These are phyloP conservation scores for Acanthurus lineatus DNA, from an alignment of 2,797 vertebrate genomes.

Conservation along the genomic window DNA sequence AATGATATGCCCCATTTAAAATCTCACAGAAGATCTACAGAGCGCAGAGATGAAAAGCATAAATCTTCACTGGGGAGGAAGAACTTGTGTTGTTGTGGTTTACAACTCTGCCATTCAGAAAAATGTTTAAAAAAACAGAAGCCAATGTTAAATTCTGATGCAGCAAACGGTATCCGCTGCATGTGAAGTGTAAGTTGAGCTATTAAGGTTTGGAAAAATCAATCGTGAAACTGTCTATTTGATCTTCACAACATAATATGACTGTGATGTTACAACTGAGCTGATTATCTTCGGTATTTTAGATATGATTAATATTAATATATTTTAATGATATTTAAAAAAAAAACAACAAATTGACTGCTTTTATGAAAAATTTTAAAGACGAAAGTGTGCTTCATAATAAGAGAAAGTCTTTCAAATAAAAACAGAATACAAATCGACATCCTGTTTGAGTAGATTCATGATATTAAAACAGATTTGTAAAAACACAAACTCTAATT, in stretches of 20 bases:
- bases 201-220: neutral
- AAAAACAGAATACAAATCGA: neutral
- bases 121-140: neutral
- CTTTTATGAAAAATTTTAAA: neutral
- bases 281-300: neutral
- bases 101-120: neutral
- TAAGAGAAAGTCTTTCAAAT: neutral
- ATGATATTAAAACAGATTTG: constrained; percentile 1
- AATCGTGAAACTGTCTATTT: neutral
- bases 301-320: neutral
- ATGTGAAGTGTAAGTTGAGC: neutral
- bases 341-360: neutral
- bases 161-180: neutral
- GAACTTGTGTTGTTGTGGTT: constrained; percentile 8
- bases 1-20: constrained; percentile 29
- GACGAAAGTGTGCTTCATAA: constrained; percentile 10
- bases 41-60: constrained; percentile 8
- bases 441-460: neutral
- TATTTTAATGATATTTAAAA: too few species aligned
- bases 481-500: constrained; percentile 10
- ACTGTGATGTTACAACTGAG: neutral
- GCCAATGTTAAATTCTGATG: neutral
- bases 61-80: neutral
- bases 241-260: neutral
- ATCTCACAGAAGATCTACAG: constrained; percentile 16